A percentile compares a stretch with the other conserved stretches of the same genome.
phyloP scores from a whole-genome alignment of 2,888 invertebrate genomes.

The Cantharis lateralis region DNA sequence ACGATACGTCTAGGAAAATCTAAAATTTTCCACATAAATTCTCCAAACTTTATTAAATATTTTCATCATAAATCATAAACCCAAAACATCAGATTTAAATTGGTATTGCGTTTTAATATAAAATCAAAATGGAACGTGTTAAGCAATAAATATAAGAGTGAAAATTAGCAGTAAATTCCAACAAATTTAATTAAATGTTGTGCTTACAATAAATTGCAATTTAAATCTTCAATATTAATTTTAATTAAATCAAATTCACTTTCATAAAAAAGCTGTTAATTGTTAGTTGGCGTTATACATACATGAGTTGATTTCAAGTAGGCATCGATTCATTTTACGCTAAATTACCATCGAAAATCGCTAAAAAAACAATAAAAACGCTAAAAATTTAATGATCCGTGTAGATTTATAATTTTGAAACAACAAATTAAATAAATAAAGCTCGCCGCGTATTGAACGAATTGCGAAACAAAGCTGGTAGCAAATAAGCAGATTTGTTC shows the following conservation, averaged over 20 bases:
- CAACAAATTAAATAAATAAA: neutral
- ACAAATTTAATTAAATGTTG: conserved; percentile 2
- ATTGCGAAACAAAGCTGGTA: neutral
- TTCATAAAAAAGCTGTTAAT: neutral
- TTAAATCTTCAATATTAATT: neutral
- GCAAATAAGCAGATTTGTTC: neutral
- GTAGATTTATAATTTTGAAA: neutral
- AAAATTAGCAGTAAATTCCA: neutral
- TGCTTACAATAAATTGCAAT: neutral
- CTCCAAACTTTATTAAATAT: neutral
- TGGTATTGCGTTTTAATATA: neutral
- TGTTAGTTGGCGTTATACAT: neutral
- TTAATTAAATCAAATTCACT: neutral
- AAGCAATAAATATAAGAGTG: neutral
- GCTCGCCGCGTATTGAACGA: neutral
- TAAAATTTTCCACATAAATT: neutral
- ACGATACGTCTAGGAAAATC: neutral
- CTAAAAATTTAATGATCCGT: neutral
- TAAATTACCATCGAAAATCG: neutral
- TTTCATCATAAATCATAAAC: neutral
- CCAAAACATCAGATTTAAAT: neutral
- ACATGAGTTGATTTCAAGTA: neutral
- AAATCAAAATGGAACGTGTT: neutral
- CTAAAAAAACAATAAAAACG: neutral
- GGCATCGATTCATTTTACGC: neutral